Evolutionary conservation across 2,888 invertebrate species (phyloP), one percentile per base, ranked within the genome.

Genomic region (Byasa hedistus): DNA sequence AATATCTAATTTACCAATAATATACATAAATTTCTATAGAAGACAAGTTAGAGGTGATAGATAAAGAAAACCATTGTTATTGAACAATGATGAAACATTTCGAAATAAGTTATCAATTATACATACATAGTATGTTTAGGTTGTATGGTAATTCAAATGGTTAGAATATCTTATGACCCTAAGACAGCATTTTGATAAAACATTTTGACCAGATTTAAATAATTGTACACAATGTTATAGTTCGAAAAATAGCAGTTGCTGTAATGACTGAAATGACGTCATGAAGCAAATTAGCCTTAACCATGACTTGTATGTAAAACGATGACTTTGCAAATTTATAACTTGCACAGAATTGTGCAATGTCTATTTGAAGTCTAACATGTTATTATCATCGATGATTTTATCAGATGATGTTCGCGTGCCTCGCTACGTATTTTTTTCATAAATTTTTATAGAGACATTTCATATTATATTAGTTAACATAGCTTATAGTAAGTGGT

Each of bases 301-400:
- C 7, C 54, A 21, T 27, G 27, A 27, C 48, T 48, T 48, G 48
- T 48, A 48, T n/a, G 17, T 36, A 15, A 57, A 61, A 32, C 65
- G 36, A 21, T 65, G 65, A 65, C 60, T 56, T 60, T 39, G 36
- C 61, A 60, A 19, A 27, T 21, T 65, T 51, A 44, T 15, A 56
- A 7, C 21, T 65, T 65, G 51, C 60, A n/a, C 48, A 54, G 56
- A 22, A 21, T 61, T 65, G 65, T 60, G 60, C 60, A 65, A 65
- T 32, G n/a, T 10, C 36, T 27, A 44, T 44, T 27, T 27, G n/a
- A 12, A 51, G 2, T 52, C n/a, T 10, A 15, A 27, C 12, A n/a
- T 23, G 7, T 51, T 52, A 27, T 52, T 32, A 32, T 21, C 32
- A 15, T 15, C 21, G 15, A 23, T 24, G 19, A 48, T 8, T 8